Base-by-base conservation (phyloP, 1,140 invertebrate species). In the Sinonovacula constricta region DNA sequence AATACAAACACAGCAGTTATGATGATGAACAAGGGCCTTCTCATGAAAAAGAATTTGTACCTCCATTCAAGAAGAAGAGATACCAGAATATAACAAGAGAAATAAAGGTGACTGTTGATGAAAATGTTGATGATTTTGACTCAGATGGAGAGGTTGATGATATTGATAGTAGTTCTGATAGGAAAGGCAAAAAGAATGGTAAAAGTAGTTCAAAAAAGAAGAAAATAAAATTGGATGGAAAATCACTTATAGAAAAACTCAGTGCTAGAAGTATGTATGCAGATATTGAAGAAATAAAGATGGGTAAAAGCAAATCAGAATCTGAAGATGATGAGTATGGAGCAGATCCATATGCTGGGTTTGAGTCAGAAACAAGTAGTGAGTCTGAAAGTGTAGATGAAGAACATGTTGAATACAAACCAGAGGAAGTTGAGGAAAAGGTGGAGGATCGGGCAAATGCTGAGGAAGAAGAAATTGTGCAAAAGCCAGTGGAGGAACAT, bases 261-360 rank as follows among this genome's bases (percentile, higher is more conserved):
- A 74, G 71, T 54, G 51, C 57, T 34, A 63, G 60, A 65, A 74
- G 71, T 36, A 74, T 74, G 71, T 74, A 74, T 74, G 71, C 71
- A 49, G 71, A 74, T 56, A 74, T 74, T n/a, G 71, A 74, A 49
- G 71, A 74, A 36, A 24, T 74, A 22, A 63, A 62, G 39, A 33
- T 54, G 51, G 36, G 36, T 2, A 74, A 65, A 65, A 49, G 36
- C n/a, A n/a, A n/a, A n/a, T n/a, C n/a, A n/a, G n/a, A n/a, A n/a
- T n/a, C n/a, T n/a, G n/a, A n/a, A n/a, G n/a, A n/a, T n/a, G 24
- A 31, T n/a, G 26, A n/a, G 3, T 18, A 59, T 14, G n/a, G 24
- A 24, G 24, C 30, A 51, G 33, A 59, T 59, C 24, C 24, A 28
- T 3, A 22, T 15, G 24, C 18, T 3, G 1, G 14, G 2, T 59